Percentiles rank a stretch among this genome's conserved stretches.
Conservation (phyloP, 2,797 vertebrate genomes). For the Muscicapa comitata region DNA sequence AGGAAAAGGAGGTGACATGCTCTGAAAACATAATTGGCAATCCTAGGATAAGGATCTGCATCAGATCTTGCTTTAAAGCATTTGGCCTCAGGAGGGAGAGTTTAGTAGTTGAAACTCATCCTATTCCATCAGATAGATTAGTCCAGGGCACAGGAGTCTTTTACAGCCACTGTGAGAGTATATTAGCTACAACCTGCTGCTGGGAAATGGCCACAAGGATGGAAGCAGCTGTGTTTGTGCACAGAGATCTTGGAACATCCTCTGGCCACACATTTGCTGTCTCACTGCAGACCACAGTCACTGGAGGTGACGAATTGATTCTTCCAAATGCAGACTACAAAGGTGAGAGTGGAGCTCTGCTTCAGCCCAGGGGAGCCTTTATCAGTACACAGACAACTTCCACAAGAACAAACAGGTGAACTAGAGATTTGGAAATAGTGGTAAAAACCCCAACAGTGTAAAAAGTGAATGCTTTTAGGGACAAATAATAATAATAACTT, state of each 20-base stretch:
- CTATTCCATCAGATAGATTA: constrained; percentile 26
- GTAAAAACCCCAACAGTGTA: background rate
- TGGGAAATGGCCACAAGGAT: background rate
- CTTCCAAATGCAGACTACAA: background rate
- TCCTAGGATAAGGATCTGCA: constrained; percentile 36
- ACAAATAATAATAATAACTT: background rate
- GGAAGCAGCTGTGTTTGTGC: background rate
- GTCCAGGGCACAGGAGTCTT: background rate
- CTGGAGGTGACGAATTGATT: accelerated
- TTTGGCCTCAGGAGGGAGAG: constrained; percentile 43
- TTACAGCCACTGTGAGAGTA: background rate
- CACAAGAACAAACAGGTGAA: background rate
- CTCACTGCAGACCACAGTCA: background rate
- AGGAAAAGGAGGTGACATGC: background rate
- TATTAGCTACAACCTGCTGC: background rate
- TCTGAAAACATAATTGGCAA: constrained; percentile 14
- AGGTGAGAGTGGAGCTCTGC: background rate
- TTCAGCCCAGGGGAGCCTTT: background rate
- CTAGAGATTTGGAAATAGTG: background rate
- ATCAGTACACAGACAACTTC: background rate
- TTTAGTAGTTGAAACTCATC: constrained; percentile 46
- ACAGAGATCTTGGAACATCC: background rate
- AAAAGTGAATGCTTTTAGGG: background rate
- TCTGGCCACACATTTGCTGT: background rate
- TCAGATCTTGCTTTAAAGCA: constrained; percentile 43